These are phyloP conservation scores for Lamellibrachia satsuma DNA, from an alignment of 2,888 invertebrate genomes.

Conservation along the genomic window DNA sequence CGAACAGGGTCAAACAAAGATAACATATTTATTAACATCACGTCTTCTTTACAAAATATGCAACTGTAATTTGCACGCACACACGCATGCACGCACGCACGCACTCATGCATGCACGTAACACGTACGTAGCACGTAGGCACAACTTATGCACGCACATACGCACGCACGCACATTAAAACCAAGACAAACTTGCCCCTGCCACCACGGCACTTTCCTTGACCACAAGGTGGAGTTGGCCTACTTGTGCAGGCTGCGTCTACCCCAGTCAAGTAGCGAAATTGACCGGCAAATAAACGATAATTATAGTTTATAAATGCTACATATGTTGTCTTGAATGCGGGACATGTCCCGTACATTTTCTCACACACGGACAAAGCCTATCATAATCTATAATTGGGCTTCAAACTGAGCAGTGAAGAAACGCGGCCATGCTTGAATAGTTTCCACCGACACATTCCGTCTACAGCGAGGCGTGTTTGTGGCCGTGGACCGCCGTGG, in stretches of 20 bases:
- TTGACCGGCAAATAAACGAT: neutral
- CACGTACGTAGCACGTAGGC: too few relatives aligned
- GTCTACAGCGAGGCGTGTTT: neutral
- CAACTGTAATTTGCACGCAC: too few relatives aligned
- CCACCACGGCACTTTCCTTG: too few relatives aligned
- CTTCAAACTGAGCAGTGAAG: neutral
- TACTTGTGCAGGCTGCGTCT: neutral
- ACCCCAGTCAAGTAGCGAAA: neutral
- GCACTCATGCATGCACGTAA: too few relatives aligned
- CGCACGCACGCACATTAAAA: neutral
- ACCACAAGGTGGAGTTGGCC: neutral
- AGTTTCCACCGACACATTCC: neutral
- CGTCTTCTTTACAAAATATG: too few relatives aligned
- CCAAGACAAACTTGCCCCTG: neutral
- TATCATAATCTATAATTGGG: neutral
- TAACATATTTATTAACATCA: too few relatives aligned
- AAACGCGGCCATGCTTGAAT: neutral
- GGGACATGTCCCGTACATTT: neutral
- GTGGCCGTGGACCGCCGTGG: neutral
- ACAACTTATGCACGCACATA: neutral
- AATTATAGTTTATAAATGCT: neutral
- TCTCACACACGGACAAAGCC: neutral
- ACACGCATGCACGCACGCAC: too few relatives aligned
- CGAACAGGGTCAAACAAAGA: too few relatives aligned
- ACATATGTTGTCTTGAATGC: too few relatives aligned